Evolutionary conservation across 2,888 invertebrate species (phyloP).

Genomic region (Phengaris alcon): DNA sequence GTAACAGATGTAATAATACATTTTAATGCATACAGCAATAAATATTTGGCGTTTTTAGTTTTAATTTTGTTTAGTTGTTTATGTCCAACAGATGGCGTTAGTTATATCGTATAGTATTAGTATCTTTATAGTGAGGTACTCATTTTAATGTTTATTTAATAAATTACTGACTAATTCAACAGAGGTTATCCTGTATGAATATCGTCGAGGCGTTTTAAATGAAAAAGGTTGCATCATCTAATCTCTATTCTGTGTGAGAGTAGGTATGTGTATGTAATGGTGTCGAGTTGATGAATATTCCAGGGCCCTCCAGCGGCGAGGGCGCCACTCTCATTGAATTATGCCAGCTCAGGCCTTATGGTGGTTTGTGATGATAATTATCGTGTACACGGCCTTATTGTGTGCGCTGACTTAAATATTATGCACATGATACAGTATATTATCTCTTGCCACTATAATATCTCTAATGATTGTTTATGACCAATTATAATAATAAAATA

Average conservation of each 20-base stretch:
- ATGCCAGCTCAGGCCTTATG: slow-evolving; percentile 58
- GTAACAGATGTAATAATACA: background rate
- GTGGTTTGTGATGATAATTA: slow-evolving; percentile 31
- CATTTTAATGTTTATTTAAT: too few relatives aligned
- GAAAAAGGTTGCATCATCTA: too few relatives aligned
- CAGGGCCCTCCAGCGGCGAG: slow-evolving; percentile 55
- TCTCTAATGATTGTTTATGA: background rate
- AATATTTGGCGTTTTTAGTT: too few relatives aligned
- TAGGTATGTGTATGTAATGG: slow-evolving; percentile 47
- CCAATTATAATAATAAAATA: background rate
- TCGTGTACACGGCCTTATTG: slow-evolving; percentile 31
- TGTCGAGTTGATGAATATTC: slow-evolving; percentile 68
- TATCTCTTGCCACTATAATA: background rate
- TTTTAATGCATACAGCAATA: too few relatives aligned
- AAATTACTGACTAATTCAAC: too few relatives aligned
- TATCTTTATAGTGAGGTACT: too few relatives aligned
- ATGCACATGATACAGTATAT: slow-evolving; percentile 16
- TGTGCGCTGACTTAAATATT: slow-evolving; percentile 23
- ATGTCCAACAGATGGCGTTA: too few relatives aligned
- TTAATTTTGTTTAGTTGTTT: too few relatives aligned
- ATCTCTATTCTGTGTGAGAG: too few relatives aligned
- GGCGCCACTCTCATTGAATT: slow-evolving; percentile 62
- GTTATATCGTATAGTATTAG: too few relatives aligned
- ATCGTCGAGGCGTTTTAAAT: too few relatives aligned
- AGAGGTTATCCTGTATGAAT: too few relatives aligned